Base-by-base conservation (phyloP, 2,888 invertebrate genomes). In the Steinernema carpocapsae region DNA sequence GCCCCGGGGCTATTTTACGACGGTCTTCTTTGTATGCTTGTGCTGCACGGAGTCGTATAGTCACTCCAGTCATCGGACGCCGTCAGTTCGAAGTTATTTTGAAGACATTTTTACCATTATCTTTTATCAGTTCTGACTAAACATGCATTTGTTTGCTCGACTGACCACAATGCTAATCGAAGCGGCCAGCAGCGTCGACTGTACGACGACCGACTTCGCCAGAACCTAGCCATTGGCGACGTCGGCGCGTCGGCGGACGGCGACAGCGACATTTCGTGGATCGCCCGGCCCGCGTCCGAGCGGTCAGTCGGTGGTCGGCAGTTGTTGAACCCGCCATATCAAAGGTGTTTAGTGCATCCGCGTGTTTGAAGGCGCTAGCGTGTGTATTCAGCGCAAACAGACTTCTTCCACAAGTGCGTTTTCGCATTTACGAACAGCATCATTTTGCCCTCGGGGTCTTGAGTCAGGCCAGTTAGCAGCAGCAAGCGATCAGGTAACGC, bases 61-160 rank as follows among this genome's bases (percentile, higher is more conserved):
- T 64, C 64, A 32, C 32, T n/a, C 32, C 29, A 14, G 12, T 17
- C 29, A 12, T 17, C 64, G 17, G 64, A 26, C 17, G 29, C 64
- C 64, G 64, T 32, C 37, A 37, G 32, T 64, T 64, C 64, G 64
- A 64, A 64, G 64, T 64, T 64, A 64, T 64, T 64, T 64, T 64
- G 32, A 64, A 64, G 64, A 64, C 64, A 64, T 64, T 64, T 64
- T 64, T 64, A 64, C 32, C 64, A 64, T 64, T 64, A 64, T 64
- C 64, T 64, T 64, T 64, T 64, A 64, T 64, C 64, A 64, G 64
- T 64, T 26, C 64, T 64, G 64, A 17, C 64, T 32, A 64, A 64
- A 64, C 64, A 64, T 64, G 64, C 64, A 64, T 64, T 64, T 64
- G 64, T 64, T 64, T 64, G 64, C 64, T 64, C 24, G 64, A 64